A percentile compares a stretch with the other conserved stretches of the same genome.
Conservation (phyloP, 2,113 vertebrate genomes). For the Phylloscopus trochilus region DNA sequence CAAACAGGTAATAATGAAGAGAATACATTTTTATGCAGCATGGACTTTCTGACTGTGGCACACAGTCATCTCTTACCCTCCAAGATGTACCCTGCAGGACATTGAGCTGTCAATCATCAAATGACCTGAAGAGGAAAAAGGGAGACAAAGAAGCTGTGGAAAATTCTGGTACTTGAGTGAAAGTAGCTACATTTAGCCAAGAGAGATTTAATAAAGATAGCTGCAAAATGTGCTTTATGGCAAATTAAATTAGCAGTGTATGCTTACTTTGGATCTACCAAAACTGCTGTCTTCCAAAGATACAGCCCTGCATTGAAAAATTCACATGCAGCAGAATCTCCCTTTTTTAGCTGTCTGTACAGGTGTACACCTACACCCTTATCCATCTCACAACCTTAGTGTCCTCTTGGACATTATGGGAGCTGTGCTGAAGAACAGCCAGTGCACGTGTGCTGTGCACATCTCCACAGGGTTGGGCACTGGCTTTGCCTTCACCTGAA, state of each 20-base stretch:
- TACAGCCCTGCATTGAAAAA: not conserved
- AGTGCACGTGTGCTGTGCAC: fast-evolving
- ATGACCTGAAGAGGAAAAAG: not conserved
- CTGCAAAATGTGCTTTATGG: not conserved
- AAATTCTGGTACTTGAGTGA: not conserved
- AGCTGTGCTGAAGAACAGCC: not conserved
- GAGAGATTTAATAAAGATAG: not conserved
- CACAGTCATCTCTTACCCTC: not conserved
- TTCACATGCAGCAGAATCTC: not conserved
- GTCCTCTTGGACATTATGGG: not conserved
- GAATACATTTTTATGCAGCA: not conserved
- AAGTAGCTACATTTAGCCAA: not conserved
- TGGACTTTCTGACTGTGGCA: not conserved
- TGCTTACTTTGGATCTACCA: not conserved
- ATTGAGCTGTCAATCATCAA: slow-evolving; percentile 29
- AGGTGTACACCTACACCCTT: not conserved
- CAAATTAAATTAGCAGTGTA: not conserved
- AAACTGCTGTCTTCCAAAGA: not conserved
- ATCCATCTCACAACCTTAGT: not conserved
- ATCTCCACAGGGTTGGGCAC: not conserved
- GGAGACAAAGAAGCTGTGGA: not conserved
- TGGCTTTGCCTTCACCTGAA: fast-evolving
- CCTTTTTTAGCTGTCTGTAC: not conserved
- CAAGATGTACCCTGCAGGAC: not conserved
- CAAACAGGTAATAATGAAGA: slow-evolving; percentile 15